Evolutionary conservation across 2,888 invertebrate species (phyloP), one percentile per base, ranked within the genome.

Genomic region (Drosophila mayaguana): DNA sequence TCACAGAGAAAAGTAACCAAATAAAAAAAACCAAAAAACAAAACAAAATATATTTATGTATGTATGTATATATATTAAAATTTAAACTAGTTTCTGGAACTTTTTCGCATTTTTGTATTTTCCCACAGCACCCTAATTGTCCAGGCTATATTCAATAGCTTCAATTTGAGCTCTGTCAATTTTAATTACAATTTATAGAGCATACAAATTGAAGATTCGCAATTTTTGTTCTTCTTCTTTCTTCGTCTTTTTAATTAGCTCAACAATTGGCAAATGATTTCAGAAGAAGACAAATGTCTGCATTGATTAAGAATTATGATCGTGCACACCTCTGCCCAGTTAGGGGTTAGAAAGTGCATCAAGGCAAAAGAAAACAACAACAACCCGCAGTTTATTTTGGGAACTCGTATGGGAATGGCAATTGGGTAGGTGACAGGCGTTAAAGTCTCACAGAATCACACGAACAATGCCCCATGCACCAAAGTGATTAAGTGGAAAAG

Each of bases 171-270:
- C 71, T 83, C 75, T 89, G 90, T 90, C 89, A 85, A 79, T 80
- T 82, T 88, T 89, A 82, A 89, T 90, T 88, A 80, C 68, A 80
- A 89, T 89, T 90, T 89, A 89, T 89, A 68, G 79, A 59, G 56
- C 86, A 71, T 65, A 74, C 68, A 80, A 72, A 76, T 76, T 66
- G 51, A 40, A 43, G 62, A 63, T 36, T 51, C 63, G 42, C 22
- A 63, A 32, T 46, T 40, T 25, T 2, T 18, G 28, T 40, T 14
- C 22, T n/a, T 46, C 34, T 43, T 32, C 40, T 18, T 5, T 22
- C 36, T 40, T n/a, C 22, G 6, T 46, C 34, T 46, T 40, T 64
- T 72, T 80, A 89, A 89, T 86, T 89, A 84, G 82, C 61, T 63
- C 75, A 75, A 87, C 87, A 87, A 86, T 87, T 89, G 87, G 76